A percentile compares a stretch with the other conserved stretches of the same genome.
Evolutionary conservation across 2,888 invertebrate species (phyloP).

Genomic region (Phasia obesa): DNA sequence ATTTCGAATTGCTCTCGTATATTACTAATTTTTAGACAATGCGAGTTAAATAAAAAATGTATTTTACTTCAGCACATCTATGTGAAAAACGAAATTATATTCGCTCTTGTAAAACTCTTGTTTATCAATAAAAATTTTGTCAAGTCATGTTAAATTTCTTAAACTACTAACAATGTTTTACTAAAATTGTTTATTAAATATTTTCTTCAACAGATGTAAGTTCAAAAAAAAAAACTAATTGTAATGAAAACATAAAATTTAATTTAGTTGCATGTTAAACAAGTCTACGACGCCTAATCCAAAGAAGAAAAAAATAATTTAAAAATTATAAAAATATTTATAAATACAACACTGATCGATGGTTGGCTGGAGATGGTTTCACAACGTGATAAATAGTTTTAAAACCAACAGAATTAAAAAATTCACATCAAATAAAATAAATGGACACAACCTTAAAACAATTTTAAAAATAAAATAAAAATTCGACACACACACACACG

Average conservation of each 20-base stretch:
- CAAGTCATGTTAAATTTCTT: constrained; percentile 56
- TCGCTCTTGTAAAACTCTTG: constrained; percentile 10
- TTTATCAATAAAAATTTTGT: constrained; percentile 43
- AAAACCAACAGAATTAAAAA: constrained; percentile 17
- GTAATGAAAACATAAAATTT: constrained; percentile 55
- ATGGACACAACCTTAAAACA: constrained; percentile 46
- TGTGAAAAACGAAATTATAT: not conserved
- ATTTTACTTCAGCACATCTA: no score
- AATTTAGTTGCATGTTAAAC: constrained; percentile 69
- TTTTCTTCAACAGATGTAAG: constrained; percentile 19
- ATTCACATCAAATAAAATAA: constrained; percentile 41
- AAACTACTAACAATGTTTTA: constrained; percentile 54
- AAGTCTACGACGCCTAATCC: constrained; percentile 65
- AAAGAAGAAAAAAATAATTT: constrained; percentile 1
- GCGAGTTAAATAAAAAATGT: no score
- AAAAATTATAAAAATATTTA: constrained; percentile 26
- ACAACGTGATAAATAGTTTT: constrained; percentile 44
- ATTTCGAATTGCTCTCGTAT: no score
- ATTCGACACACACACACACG: constrained; percentile 12
- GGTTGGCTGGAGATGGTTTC: constrained; percentile 51
- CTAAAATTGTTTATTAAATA: constrained; percentile 34
- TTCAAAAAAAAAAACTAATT: constrained; percentile 29
- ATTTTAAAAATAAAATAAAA: constrained; percentile 47
- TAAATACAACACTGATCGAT: constrained; percentile 48
- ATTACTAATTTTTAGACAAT: no score